Conservation (phyloP, 2,888 invertebrate species). For the Chelonus formosanus region DNA sequence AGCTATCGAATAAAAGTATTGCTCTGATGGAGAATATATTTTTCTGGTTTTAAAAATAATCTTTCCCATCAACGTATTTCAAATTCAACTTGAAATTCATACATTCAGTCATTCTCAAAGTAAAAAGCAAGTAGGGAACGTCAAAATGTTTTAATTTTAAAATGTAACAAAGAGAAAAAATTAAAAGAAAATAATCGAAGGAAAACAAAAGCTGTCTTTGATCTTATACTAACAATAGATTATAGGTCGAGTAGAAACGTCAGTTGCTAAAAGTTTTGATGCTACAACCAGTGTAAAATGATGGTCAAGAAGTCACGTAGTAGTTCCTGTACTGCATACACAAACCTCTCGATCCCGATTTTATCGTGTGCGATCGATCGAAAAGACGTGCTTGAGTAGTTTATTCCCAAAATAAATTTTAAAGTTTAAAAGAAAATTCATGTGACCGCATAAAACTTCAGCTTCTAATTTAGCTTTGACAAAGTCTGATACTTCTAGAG, state of each 20-base stretch:
- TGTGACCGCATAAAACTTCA: constrained; percentile 30
- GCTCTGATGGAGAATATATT: too few relatives aligned
- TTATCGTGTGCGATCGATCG: constrained; percentile 41
- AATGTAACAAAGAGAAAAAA: background rate
- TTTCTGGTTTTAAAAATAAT: too few relatives aligned
- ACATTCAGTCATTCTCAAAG: background rate
- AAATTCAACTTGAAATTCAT: too few relatives aligned
- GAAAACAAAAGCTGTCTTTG: constrained; percentile 30
- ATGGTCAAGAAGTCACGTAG: constrained; percentile 42
- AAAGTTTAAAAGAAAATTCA: constrained; percentile 3
- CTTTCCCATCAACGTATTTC: too few relatives aligned
- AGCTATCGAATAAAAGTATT: too few relatives aligned
- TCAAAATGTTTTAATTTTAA: background rate
- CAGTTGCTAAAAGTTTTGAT: constrained; percentile 33
- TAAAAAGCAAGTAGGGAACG: background rate
- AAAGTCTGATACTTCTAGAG: too few relatives aligned
- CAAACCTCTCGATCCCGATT: constrained; percentile 37
- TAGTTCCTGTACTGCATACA: constrained; percentile 26
- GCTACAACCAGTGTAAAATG: constrained; percentile 31
- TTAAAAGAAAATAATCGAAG: constrained; percentile 14
- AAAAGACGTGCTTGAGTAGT: constrained; percentile 39
- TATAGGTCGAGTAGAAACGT: constrained; percentile 39
- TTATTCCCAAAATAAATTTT: constrained; percentile 1
- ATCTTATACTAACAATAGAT: constrained; percentile 32
- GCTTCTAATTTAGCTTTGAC: constrained; percentile 37